Base-by-base conservation (phyloP, 2,888 invertebrate genomes). In the Lordiphosa andalusiaca region DNA sequence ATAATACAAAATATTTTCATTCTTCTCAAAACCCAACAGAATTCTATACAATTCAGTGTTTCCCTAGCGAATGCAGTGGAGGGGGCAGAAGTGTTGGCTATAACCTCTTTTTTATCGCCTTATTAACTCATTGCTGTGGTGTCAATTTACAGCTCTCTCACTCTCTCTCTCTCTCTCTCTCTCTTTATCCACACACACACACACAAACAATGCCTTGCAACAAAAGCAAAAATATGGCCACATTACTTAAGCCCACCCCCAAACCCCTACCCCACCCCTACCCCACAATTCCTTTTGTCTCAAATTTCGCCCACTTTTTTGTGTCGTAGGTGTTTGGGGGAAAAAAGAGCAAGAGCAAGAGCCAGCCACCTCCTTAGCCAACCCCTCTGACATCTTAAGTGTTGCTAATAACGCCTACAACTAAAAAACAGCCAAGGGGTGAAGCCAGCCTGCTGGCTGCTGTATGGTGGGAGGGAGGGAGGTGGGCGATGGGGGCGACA, bases 81-180 rank as follows among this genome's bases (percentile, higher is more conserved):
- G 6, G 25, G 6, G 6, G 25, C 2, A 25, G 6, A 1, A 25
- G 25, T 25, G 6, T 1, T 1, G 6, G 23, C 6, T 25, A 25
- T 25, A 25, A 25, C 25, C 35, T 40, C 61, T 56, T 67, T 73
- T 74, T 82, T 76, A 87, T 86, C 76, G 87, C 82, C 85, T 87
- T 86, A 87, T 87, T 86, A 86, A 87, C 86, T 86, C 85, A 86
- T 86, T 86, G 86, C 73, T 82, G 86, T 55, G 86, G 86, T 86
- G 86, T 86, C 87, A 86, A 87, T 86, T 86, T 86, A 83, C 85
- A 76, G 39, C 39, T n/a, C 39, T 4, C n/a, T n/a, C n/a, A n/a
- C n/a, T n/a, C n/a, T n/a, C n/a, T n/a, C n/a, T 10, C 9, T 13
- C n/a, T 33, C 16, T 2, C 16, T 10, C 9, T 13, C 6, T 16